phyloP scores from a whole-genome alignment of 2,888 invertebrate species.

The Lithophane leautieri region DNA sequence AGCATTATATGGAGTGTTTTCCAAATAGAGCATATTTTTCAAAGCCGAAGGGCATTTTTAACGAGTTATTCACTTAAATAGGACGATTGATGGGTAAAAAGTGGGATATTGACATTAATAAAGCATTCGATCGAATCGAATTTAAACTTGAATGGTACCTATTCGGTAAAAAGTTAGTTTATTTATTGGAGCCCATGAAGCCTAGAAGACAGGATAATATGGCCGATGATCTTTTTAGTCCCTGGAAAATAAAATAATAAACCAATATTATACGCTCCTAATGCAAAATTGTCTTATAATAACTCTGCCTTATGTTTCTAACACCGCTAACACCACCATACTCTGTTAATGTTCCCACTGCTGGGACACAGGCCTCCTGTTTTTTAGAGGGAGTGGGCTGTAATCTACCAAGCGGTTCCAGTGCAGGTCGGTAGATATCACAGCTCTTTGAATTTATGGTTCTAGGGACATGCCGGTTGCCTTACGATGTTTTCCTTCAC shows the following conservation, averaged over 20 bases:
- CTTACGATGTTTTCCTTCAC: too few species aligned
- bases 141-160: slow-evolving; percentile 23
- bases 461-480: too few species aligned
- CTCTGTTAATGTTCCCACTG: neutral
- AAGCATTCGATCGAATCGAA: slow-evolving; percentile 49
- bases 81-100: slow-evolving; percentile 47
- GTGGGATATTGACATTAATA: slow-evolving; percentile 48
- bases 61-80: slow-evolving; percentile 43
- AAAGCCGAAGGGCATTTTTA: slow-evolving; percentile 51
- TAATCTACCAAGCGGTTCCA: too few species aligned
- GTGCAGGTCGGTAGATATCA: too few species aligned
- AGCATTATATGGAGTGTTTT: slow-evolving; percentile 45
- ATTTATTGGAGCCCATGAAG: slow-evolving; percentile 6
- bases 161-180: slow-evolving; percentile 13
- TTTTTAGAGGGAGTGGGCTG: too few species aligned
- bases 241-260: neutral
- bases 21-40: slow-evolving; percentile 53
- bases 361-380: too few species aligned
- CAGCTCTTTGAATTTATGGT: too few species aligned
- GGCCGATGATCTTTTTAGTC: neutral
- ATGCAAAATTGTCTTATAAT: neutral
- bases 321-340: neutral
- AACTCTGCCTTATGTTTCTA: neutral
- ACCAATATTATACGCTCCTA: neutral
- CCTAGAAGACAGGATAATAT: neutral